These are phyloP conservation scores for Drosophila truncata DNA, from an alignment of 1,140 invertebrate species.

Conservation along the genomic window DNA sequence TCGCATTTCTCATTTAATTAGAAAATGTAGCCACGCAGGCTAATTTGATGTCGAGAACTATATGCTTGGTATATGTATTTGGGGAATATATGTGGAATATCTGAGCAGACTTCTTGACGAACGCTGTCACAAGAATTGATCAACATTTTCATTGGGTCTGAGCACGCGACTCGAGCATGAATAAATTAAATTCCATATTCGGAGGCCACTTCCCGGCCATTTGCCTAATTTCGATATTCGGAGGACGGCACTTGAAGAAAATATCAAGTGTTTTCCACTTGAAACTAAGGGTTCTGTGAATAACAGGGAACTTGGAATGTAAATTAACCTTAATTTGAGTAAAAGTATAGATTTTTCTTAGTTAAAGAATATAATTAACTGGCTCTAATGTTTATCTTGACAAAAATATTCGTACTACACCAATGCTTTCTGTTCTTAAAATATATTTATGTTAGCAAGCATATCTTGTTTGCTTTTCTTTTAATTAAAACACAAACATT, in stretches of 20 bases:
- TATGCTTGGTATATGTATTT: not conserved
- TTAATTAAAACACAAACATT: not conserved
- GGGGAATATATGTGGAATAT: not conserved
- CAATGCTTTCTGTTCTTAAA: not conserved
- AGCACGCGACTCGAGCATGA: slow-evolving; percentile 70
- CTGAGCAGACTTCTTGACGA: slow-evolving; percentile 25
- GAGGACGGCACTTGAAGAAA: slow-evolving; percentile 3
- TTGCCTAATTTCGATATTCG: slow-evolving; percentile 32
- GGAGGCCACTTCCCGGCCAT: slow-evolving; percentile 43
- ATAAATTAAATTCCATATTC: slow-evolving; percentile 66
- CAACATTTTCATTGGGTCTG: slow-evolving; percentile 64
- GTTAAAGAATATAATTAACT: no score
- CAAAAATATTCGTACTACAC: no score
- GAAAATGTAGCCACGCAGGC: slow-evolving; percentile 59
- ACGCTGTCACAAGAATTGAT: slow-evolving; percentile 65
- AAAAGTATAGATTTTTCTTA: not conserved
- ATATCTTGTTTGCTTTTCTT: not conserved
- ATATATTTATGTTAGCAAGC: not conserved
- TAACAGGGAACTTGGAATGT: not conserved
- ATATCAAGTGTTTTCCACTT: slow-evolving; percentile 1
- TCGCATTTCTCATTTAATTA: slow-evolving; percentile 63
- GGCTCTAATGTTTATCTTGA: not conserved
- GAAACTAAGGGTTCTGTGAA: not conserved
- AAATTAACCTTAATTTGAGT: not conserved
- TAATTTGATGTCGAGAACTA: slow-evolving; percentile 49